These are phyloP conservation scores for Sciurus carolinensis DNA, from an alignment of 2,797 vertebrate species.

Conservation along the genomic window DNA sequence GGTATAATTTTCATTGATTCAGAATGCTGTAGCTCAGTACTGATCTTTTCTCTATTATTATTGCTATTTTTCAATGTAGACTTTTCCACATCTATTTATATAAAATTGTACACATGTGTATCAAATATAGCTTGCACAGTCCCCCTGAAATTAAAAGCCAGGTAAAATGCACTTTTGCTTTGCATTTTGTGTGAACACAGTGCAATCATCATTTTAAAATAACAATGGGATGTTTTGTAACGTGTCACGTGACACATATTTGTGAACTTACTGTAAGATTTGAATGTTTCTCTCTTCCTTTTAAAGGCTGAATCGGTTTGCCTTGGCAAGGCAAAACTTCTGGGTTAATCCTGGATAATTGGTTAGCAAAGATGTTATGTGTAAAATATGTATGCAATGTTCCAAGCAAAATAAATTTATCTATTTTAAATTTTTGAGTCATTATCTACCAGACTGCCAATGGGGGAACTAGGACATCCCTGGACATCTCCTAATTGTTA, in stretches of 20 bases:
- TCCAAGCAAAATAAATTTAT: conserved; percentile 13
- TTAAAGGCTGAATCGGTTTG: not conserved
- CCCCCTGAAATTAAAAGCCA: not conserved
- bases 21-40: not conserved
- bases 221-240: not conserved
- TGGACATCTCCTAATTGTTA: not conserved
- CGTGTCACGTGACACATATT: not conserved
- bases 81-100: not conserved
- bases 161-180: not conserved
- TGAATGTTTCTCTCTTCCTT: not conserved
- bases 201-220: not conserved
- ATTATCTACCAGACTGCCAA: not conserved
- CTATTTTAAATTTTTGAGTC: conserved; percentile 1
- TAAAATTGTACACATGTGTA: not conserved
- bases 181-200: not conserved
- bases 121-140: not conserved
- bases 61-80: not conserved
- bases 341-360: not conserved
- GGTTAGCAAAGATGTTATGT: not conserved
- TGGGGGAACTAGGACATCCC: not conserved
- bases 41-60: not conserved
- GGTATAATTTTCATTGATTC: not conserved
- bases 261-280: not conserved
- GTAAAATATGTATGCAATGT: not conserved
- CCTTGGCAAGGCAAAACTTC: conserved; percentile 8